Conservation (phyloP, 1,140 invertebrate species). For the Neuroterus valhalla region DNA sequence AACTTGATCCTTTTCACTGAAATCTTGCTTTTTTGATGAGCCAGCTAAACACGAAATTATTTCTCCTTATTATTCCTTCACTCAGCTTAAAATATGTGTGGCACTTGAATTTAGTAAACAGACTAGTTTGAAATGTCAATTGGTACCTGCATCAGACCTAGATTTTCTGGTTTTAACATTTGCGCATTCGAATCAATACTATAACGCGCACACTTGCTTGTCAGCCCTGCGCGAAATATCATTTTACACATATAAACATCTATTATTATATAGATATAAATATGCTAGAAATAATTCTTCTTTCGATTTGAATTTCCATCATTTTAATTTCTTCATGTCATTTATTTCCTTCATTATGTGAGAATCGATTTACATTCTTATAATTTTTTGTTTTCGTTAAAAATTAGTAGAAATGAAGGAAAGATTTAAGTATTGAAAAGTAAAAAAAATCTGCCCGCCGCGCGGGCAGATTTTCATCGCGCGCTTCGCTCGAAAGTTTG, state of each 20-base stretch:
- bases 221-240: conserved; percentile 15
- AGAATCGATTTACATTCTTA: too few relatives aligned
- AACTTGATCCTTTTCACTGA: conserved; percentile 33
- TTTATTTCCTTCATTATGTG: too few relatives aligned
- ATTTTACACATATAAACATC: background rate
- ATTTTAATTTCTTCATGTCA: too few relatives aligned
- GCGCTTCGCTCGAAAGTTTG: too few relatives aligned
- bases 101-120: conserved; percentile 24
- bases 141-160: conserved; percentile 40
- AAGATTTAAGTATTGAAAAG: too few relatives aligned
- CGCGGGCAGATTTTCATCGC: too few relatives aligned
- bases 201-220: conserved; percentile 46
- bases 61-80: background rate
- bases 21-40: conserved; percentile 23
- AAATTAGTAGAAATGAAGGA: too few relatives aligned
- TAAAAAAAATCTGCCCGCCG: too few relatives aligned
- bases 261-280: background rate
- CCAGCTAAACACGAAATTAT: conserved; percentile 7
- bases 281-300: too few relatives aligned
- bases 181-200: conserved; percentile 73
- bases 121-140: conserved; percentile 33
- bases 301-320: too few relatives aligned
- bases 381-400: too few relatives aligned
- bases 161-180: conserved; percentile 33
- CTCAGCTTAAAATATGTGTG: background rate